Conservation (phyloP, 2,797 vertebrate species). For the Phataginus tricuspis region DNA sequence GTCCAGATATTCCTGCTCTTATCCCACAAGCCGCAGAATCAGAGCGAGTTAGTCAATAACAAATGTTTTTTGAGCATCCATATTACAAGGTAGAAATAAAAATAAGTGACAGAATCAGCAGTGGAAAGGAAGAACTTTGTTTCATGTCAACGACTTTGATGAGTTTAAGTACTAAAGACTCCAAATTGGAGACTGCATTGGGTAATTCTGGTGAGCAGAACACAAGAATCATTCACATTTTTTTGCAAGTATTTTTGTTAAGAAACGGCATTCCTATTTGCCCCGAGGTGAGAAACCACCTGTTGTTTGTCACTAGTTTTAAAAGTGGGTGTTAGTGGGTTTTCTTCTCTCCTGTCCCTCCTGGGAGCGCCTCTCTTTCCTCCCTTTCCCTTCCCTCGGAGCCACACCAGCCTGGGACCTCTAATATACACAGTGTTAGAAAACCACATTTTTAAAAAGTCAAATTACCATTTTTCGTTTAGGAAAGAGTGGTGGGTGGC, state of each 20-base stretch:
- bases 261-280: background rate
- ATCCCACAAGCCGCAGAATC: background rate
- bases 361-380: no score
- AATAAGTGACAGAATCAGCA: background rate
- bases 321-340: background rate
- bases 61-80: background rate
- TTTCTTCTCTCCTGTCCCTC: background rate
- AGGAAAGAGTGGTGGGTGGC: background rate
- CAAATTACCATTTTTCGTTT: background rate
- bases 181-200: background rate
- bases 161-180: background rate
- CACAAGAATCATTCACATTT: background rate
- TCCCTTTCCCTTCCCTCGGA: fast-evolving
- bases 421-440: fast-evolving
- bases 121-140: background rate
- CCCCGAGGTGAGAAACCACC: background rate
- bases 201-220: background rate
- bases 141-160: background rate
- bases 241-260: background rate
- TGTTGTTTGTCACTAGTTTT: background rate
- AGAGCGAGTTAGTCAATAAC: background rate
- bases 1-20: background rate
- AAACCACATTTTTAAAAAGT: fast-evolving
- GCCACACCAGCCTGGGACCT: no score
- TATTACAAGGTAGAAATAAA: background rate